phyloP scores from a whole-genome alignment of 2,888 invertebrate genomes.

The Sminthurinus aureus region DNA sequence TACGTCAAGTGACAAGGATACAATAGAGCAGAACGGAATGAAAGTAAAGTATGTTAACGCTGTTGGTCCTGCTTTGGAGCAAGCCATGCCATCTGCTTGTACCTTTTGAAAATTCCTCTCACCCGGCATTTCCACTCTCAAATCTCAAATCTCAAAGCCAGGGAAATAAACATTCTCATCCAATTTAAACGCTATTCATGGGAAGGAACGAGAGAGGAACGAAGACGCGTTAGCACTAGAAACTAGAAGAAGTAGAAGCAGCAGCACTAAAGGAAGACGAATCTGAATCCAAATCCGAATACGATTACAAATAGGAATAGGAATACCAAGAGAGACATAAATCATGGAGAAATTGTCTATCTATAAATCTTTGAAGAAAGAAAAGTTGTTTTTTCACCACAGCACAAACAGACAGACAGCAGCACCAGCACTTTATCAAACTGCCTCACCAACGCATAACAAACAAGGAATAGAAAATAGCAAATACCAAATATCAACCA shows the following conservation, averaged over 20 bases:
- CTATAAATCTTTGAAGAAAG: not conserved
- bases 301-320: too few relatives aligned
- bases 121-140: conserved; percentile 5
- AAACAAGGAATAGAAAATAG: too few relatives aligned
- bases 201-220: too few relatives aligned
- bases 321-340: not conserved
- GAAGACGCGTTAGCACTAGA: too few relatives aligned
- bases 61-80: not conserved
- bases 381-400: not conserved
- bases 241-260: too few relatives aligned
- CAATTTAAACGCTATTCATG: too few relatives aligned
- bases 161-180: too few relatives aligned
- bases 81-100: conserved; percentile 4
- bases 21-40: not conserved
- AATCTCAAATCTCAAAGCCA: too few relatives aligned
- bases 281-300: too few relatives aligned
- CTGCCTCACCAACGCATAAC: not conserved
- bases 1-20: too few relatives aligned
- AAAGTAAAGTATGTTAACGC: not conserved
- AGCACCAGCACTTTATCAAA: conserved; percentile 6
- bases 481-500: too few relatives aligned
- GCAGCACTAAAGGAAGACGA: too few relatives aligned
- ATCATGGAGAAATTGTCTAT: not conserved
- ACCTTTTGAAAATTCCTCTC: not conserved
- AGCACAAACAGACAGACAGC: conserved; percentile 13